Percentiles rank a stretch among this genome's conserved stretches.
Evolutionary conservation across 2,888 invertebrate genomes (phyloP).

Genomic region (Patella ulyssiponensis): DNA sequence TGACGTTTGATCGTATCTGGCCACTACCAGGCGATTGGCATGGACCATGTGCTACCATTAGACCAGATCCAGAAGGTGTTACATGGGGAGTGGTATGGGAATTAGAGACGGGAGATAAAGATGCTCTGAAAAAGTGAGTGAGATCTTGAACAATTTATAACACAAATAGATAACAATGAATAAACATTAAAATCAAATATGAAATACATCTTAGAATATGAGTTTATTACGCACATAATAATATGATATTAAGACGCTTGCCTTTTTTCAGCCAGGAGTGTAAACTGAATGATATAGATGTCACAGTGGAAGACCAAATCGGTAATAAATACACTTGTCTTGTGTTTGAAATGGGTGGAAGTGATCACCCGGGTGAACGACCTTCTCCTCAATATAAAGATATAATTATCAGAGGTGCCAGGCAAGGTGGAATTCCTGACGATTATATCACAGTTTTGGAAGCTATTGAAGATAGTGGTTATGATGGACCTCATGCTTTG

Average conservation of each 20-base stretch:
- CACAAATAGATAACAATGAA: no score
- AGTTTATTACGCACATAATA: no score
- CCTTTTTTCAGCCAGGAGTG: not conserved
- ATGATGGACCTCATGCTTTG: slow-evolving; percentile 72
- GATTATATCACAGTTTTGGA: slow-evolving; percentile 81
- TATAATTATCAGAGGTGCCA: slow-evolving; percentile 82
- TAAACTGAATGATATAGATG: not conserved
- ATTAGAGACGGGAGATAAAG: slow-evolving; percentile 78
- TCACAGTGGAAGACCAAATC: not conserved
- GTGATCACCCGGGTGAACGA: slow-evolving; percentile 63
- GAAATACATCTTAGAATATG: no score
- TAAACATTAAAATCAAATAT: no score
- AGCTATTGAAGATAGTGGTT: slow-evolving; percentile 83
- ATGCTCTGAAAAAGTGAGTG: slow-evolving; percentile 80
- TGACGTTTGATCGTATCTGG: slow-evolving; percentile 66
- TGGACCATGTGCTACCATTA: slow-evolving; percentile 88
- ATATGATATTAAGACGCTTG: no score
- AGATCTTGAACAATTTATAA: not conserved
- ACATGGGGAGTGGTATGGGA: slow-evolving; percentile 89
- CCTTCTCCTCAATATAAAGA: slow-evolving; percentile 84
- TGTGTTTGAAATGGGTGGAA: not conserved
- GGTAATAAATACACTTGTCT: slow-evolving; percentile 48
- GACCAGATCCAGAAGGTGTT: slow-evolving; percentile 75
- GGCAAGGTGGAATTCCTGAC: slow-evolving; percentile 81
- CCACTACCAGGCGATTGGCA: slow-evolving; percentile 77